A percentile compares a stretch with the other conserved stretches of the same genome.
Evolutionary conservation across 2,888 invertebrate species (phyloP).

Genomic region (Metopia argyrocephala): DNA sequence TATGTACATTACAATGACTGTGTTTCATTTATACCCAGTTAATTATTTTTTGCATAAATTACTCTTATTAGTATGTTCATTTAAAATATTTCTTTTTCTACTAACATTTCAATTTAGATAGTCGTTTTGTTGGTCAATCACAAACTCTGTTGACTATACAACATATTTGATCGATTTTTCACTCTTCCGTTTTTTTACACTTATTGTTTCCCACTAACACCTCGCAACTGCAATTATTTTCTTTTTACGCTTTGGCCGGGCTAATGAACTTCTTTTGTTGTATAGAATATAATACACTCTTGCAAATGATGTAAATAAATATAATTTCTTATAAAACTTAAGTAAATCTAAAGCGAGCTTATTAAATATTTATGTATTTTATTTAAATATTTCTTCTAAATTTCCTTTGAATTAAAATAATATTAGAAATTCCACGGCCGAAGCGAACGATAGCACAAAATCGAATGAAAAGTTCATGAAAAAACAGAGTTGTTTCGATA

Average conservation of each 20-base stretch:
- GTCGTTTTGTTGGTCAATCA: conserved; percentile 6
- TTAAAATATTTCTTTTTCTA: background rate
- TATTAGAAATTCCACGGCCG: conserved; percentile 30
- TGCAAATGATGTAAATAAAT: background rate
- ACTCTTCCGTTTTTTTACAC: conserved; percentile 22
- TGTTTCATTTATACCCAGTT: background rate
- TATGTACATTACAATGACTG: background rate
- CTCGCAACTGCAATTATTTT: conserved; percentile 18
- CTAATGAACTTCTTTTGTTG: conserved; percentile 30
- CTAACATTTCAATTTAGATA: conserved; percentile 21
- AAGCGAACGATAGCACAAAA: conserved; percentile 41
- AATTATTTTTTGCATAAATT: background rate
- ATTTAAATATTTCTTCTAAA: conserved; percentile 8
- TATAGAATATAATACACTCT: background rate
- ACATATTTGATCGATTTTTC: conserved; percentile 53
- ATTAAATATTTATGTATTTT: background rate
- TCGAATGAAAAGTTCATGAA: conserved; percentile 23
- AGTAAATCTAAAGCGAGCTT: conserved; percentile 24
- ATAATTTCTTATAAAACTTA: background rate
- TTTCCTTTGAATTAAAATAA: conserved; percentile 11
- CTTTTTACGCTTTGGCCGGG: conserved; percentile 37
- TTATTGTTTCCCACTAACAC: conserved; percentile 20
- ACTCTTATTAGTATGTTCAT: background rate
- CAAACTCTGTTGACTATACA: conserved; percentile 11
- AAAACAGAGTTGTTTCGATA: conserved; percentile 37